phyloP scores from a whole-genome alignment of 2,888 invertebrate genomes.

The Liodrosophila aerea region DNA sequence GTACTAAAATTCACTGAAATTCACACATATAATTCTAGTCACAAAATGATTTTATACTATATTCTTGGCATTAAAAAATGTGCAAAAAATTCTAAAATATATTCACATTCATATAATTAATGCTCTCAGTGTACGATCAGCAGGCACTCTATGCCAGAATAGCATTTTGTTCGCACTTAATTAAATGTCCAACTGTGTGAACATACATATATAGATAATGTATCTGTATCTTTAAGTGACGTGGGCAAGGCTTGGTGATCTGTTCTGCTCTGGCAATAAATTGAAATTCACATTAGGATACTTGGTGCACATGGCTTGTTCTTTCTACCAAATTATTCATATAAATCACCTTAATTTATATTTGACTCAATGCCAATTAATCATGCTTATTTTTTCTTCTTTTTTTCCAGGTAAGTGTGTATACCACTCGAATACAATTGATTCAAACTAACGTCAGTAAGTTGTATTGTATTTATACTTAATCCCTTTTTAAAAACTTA shows the following conservation, averaged over 20 bases:
- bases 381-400: conserved; percentile 29
- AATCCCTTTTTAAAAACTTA: conserved; percentile 9
- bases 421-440: conserved; percentile 6
- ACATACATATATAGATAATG: conserved; percentile 8
- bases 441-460: conserved; percentile 40
- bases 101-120: too few species aligned
- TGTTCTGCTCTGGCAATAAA: conserved; percentile 19
- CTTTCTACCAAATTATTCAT: conserved; percentile 3
- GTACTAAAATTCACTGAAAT: conserved; percentile 5
- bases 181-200: conserved; percentile 49
- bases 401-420: conserved; percentile 60
- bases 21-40: too few species aligned
- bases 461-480: conserved; percentile 22
- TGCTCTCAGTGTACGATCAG: too few species aligned
- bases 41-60: too few species aligned
- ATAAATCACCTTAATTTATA: conserved; percentile 7
- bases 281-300: conserved; percentile 2
- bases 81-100: too few species aligned
- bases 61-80: too few species aligned
- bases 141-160: not conserved
- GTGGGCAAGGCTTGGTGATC: conserved; percentile 43
- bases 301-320: conserved; percentile 4
- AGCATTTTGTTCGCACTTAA: conserved; percentile 58
- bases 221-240: conserved; percentile 28
- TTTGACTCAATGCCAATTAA: conserved; percentile 50